phyloP scores from a whole-genome alignment of 2,888 invertebrate genomes.

The Synanthedon andrenaeformis region DNA sequence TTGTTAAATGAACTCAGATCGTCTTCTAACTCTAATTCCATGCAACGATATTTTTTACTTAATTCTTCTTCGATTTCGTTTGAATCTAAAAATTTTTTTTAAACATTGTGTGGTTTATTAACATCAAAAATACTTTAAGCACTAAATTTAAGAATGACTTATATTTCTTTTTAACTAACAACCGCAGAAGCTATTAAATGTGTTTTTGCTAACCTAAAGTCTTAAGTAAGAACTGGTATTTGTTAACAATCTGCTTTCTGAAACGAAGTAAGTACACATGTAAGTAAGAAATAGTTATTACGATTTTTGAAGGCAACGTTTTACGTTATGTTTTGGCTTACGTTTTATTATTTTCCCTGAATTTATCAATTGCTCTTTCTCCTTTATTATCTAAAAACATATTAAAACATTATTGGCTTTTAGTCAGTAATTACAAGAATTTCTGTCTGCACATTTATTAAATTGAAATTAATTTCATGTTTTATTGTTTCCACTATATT shows the following conservation, averaged over 20 bases:
- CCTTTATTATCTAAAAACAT: neutral
- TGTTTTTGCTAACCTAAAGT: conserved; percentile 22
- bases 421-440: too few relatives aligned
- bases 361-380: neutral
- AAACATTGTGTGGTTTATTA: too few relatives aligned
- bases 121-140: too few relatives aligned
- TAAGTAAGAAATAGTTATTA: neutral
- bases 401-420: neutral
- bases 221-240: conserved; percentile 32
- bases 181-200: too few relatives aligned
- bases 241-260: conserved; percentile 37
- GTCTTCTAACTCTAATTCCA: conserved; percentile 9
- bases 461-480: too few relatives aligned
- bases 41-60: neutral
- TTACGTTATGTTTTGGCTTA: neutral
- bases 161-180: too few relatives aligned
- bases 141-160: too few relatives aligned
- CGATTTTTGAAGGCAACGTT: too few relatives aligned
- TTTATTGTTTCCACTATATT: too few relatives aligned
- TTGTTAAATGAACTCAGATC: conserved; percentile 18
- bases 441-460: too few relatives aligned
- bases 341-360: neutral
- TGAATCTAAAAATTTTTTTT: neutral
- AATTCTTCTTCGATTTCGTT: neutral
- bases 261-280: conserved; percentile 15